These are phyloP conservation scores for Synaphobranchus kaupii DNA, from an alignment of 2,797 vertebrate species.

Conservation along the genomic window DNA sequence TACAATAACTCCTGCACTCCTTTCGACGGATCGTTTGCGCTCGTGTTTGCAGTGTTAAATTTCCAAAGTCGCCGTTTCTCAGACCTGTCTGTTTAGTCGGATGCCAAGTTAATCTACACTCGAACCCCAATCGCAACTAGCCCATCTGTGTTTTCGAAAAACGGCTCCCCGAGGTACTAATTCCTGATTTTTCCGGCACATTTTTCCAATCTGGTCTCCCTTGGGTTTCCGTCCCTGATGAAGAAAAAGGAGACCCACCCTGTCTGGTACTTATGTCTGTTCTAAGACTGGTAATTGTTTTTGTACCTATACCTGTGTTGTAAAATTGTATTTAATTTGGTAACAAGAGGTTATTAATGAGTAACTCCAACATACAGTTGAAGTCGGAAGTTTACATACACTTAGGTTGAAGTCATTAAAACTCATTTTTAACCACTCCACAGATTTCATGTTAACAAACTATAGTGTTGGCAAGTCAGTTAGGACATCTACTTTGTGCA, in stretches of 20 bases:
- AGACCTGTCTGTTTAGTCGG: background rate
- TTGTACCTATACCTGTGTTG: too few species aligned
- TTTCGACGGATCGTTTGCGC: conserved; percentile 7
- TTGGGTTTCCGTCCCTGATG: background rate
- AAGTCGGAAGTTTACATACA: too few species aligned
- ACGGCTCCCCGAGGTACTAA: background rate
- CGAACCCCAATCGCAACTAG: background rate
- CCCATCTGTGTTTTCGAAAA: background rate
- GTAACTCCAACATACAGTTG: too few species aligned
- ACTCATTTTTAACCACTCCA: too few species aligned
- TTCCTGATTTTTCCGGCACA: background rate
- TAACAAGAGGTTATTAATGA: too few species aligned
- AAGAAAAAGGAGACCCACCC: background rate
- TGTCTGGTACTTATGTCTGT: background rate
- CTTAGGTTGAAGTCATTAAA: too few species aligned
- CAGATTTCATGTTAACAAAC: too few species aligned
- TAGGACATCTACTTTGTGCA: too few species aligned
- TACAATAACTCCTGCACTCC: conserved; percentile 9
- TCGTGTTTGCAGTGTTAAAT: conserved; percentile 16
- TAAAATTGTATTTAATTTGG: too few species aligned
- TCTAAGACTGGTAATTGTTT: background rate
- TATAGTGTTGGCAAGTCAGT: too few species aligned
- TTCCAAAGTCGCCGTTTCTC: background rate
- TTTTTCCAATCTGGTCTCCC: background rate
- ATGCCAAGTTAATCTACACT: background rate